Base-by-base conservation (phyloP, 2,888 invertebrate genomes). In the Lochmaea crataegi region DNA sequence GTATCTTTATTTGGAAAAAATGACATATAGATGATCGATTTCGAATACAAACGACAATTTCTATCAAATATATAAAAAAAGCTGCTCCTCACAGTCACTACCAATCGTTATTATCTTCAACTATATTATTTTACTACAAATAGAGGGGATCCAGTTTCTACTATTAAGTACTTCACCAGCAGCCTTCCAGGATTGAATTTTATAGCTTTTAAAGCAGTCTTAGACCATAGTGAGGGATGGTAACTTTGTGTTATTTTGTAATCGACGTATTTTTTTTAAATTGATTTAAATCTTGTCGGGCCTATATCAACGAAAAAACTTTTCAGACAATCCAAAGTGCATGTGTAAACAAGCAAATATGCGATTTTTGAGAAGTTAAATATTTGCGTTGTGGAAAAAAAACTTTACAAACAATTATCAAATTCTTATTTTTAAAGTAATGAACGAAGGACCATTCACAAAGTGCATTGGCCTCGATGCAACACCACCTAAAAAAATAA, bases 351-450 rank as follows among this genome's bases (percentile, higher is more conserved):
- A 76, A 72, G 61, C 68, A 63, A 60, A 45, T 45, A 67, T 65
- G 6, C 0, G 67, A 65, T 72, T 65, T 60, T 71, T 64, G 57
- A 51, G 71, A 74, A 74, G 56, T 74, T 68, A 75, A 80, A 79
- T 78, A 80, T 80, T 79, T 78, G 73, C 75, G 71, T 67, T 74
- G 64, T 65, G 41, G 65, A 67, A 70, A 64, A 78, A 74, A 76
- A 74, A 69, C 74, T 74, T 73, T 71, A 79, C 77, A 76, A 75
- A 73, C 76, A 76, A 79, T 80, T 78, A 80, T 80, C 80, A 80
- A 80, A 80, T 79, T 80, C 76, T 76, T 77, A 78, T 79, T 80
- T 80, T 77, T 79, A 80, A 53, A 76, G 78, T 76, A 60, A 74
- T 72, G 75, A 77, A 75, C 77, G 77, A 74, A 76, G 77, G 77